Percentiles rank a stretch among this genome's conserved stretches.
Conservation (phyloP, 2,888 invertebrate genomes). For the Epistrophella euchroma region DNA sequence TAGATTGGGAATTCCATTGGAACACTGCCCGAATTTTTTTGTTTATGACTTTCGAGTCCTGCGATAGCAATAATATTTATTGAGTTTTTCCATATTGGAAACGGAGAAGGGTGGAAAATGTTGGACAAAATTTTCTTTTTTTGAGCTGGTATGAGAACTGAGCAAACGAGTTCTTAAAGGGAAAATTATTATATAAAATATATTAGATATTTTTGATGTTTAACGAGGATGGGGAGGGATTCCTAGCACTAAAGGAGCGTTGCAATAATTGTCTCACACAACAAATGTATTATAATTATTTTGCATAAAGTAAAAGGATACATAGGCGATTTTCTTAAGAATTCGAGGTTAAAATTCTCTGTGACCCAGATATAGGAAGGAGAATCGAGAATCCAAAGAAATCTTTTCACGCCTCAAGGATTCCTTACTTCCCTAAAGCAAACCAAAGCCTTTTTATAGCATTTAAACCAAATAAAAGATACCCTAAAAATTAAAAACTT, state of each 20-base stretch:
- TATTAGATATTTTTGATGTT: constrained; percentile 3
- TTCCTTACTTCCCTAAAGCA: neutral
- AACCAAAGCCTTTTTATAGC: neutral
- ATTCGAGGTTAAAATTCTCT: neutral
- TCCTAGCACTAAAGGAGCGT: neutral
- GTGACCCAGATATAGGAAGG: neutral
- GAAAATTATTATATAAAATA: neutral
- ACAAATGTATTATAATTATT: neutral
- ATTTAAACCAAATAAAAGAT: constrained; percentile 19
- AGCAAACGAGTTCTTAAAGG: neutral
- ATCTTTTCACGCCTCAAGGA: neutral
- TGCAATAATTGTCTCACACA: neutral
- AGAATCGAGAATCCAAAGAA: neutral
- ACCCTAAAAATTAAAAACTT: constrained; percentile 6
- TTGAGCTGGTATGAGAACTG: neutral
- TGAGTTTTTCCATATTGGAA: constrained; percentile 25
- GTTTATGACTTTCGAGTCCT: constrained; percentile 44
- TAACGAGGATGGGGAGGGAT: neutral
- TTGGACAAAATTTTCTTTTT: neutral
- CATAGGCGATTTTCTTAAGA: neutral
- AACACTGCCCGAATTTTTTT: constrained; percentile 61
- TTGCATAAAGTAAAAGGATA: neutral
- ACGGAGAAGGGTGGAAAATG: neutral
- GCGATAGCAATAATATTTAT: constrained; percentile 70
- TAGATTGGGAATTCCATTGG: constrained; percentile 68